These are phyloP conservation scores for Loxodonta africana DNA, from an alignment of 2,113 vertebrate genomes.

Conservation along the genomic window DNA sequence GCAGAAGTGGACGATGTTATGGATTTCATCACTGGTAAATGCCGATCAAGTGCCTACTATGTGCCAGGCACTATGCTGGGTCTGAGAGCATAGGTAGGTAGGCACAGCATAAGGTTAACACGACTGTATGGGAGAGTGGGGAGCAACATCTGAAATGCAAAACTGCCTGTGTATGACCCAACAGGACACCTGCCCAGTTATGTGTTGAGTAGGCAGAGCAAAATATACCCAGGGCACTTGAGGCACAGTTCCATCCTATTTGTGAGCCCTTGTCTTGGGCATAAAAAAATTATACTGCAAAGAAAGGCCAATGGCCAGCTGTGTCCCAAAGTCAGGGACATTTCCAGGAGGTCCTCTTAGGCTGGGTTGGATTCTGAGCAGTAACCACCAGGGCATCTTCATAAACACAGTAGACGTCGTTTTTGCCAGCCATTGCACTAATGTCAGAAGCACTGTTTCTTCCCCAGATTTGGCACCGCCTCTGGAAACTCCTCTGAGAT, in stretches of 20 bases:
- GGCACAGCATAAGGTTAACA: neutral
- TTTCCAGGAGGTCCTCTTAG: neutral
- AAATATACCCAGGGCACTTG: rapidly evolving
- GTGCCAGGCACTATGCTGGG: neutral
- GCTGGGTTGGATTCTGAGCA: neutral
- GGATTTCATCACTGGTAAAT: neutral
- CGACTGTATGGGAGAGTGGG: too few relatives aligned
- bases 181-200: neutral
- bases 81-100: neutral
- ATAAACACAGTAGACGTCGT: neutral
- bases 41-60: neutral
- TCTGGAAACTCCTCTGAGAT: neutral
- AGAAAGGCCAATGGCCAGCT: neutral
- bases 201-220: neutral
- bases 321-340: neutral
- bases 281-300: neutral
- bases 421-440: neutral
- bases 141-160: neutral
- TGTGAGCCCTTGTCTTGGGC: neutral
- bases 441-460: neutral
- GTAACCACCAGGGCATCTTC: neutral
- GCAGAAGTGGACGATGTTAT: neutral
- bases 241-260: neutral
- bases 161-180: rapidly evolving
- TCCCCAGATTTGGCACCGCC: neutral